Percentiles rank a stretch among this genome's conserved stretches.
Evolutionary conservation across 2,888 invertebrate species (phyloP).

Genomic region (Mechanitis mazaeus): DNA sequence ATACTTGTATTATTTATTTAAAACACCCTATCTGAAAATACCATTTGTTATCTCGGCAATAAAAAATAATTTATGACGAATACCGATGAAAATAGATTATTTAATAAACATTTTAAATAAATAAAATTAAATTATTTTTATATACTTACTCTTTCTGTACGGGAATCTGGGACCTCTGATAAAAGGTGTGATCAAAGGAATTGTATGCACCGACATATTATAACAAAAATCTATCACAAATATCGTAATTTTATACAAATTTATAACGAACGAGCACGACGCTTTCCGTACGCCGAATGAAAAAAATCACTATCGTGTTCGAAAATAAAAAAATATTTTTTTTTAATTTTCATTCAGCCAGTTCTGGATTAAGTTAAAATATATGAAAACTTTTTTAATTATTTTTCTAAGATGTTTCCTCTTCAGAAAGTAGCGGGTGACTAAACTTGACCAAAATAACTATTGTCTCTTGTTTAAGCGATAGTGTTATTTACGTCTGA

Average conservation of each 20-base stretch:
- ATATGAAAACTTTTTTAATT: conserved; percentile 5
- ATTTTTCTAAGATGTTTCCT: conserved; percentile 2
- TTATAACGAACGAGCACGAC: conserved; percentile 41
- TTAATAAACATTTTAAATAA: no score
- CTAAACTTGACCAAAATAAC: conserved; percentile 31
- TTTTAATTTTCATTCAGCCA: conserved; percentile 21
- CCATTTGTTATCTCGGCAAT: no score
- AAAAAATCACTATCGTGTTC: conserved; percentile 60
- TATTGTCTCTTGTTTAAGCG: conserved; percentile 29
- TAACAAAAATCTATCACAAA: conserved; percentile 29
- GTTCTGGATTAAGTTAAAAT: not conserved
- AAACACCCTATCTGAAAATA: no score
- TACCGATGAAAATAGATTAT: no score
- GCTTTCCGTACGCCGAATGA: conserved; percentile 52
- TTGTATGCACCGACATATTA: conserved; percentile 73
- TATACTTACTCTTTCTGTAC: conserved; percentile 70
- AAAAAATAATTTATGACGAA: no score
- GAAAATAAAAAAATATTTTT: conserved; percentile 42
- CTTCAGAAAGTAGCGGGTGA: conserved; percentile 17
- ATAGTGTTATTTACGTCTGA: conserved; percentile 27
- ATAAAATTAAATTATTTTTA: not conserved
- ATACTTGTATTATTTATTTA: not conserved
- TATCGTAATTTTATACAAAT: conserved; percentile 25
- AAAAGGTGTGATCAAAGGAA: conserved; percentile 68
- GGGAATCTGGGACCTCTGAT: conserved; percentile 73